Conservation (phyloP, 2,888 invertebrate genomes). For the Pristionchus mayeri region DNA sequence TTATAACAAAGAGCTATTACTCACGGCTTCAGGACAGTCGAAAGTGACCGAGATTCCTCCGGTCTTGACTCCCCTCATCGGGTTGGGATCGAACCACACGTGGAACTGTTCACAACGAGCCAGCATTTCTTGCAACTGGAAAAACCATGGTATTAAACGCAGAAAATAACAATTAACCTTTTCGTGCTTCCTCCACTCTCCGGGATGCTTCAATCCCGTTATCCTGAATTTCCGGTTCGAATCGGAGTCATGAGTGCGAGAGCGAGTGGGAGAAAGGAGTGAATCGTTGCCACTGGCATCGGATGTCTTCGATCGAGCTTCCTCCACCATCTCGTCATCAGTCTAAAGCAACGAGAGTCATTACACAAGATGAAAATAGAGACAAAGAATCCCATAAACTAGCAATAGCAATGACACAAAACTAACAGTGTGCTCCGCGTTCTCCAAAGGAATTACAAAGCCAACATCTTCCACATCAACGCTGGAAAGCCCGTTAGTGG, state of each 20-base stretch:
- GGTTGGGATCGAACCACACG: conserved; percentile 38
- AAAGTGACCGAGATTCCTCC: conserved; percentile 43
- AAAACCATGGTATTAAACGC: not conserved
- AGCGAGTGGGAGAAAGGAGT: conserved; percentile 9
- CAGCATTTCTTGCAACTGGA: conserved; percentile 28
- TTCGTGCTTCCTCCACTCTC: conserved; percentile 24
- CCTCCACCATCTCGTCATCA: conserved; percentile 40
- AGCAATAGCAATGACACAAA: not conserved
- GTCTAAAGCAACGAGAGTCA: not conserved
- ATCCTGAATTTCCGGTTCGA: conserved; percentile 39
- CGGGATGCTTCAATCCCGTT: conserved; percentile 6
- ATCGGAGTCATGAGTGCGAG: not conserved
- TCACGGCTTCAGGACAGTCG: conserved; percentile 41
- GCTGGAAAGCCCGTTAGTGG: not conserved
- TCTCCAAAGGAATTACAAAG: conserved; percentile 9
- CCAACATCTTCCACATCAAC: not conserved
- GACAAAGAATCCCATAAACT: too few relatives aligned
- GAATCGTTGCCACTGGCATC: not conserved
- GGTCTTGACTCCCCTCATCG: not conserved
- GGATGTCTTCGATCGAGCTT: conserved; percentile 37
- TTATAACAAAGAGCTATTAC: not conserved
- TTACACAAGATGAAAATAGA: too few relatives aligned
- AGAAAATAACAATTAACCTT: not conserved
- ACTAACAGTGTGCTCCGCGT: not conserved
- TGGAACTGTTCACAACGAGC: conserved; percentile 10